Evolutionary conservation across 2,797 vertebrate species (phyloP), one percentile per base, ranked within the genome.

Genomic region (Emydoidea blandingii): DNA sequence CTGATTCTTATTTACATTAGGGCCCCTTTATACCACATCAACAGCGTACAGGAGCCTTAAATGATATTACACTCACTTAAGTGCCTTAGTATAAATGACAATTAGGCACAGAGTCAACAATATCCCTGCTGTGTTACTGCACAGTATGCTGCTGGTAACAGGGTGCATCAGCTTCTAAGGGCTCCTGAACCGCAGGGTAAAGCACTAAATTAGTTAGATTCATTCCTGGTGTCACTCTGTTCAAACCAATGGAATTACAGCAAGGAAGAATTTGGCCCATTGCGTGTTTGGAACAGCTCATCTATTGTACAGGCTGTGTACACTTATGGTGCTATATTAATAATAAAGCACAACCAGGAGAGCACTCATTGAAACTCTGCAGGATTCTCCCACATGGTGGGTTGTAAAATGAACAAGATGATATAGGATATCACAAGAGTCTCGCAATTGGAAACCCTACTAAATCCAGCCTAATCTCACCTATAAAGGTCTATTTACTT

Each of bases 321-420:
- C 10, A 41, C 3, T 27, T 54, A 68, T 11, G 1, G 0, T 0
- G 34, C 52, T 92, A 5, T 41, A 83, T 57, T 76, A 83, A 81
- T n/a, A 85, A 83, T 10, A 92, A 93, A 89, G 23, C 41, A 47
- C 72, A 27, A 47, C 25, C 72, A 44, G 19, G 41, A 94, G 90
- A 93, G 86, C 59, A 87, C 4, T 1, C 85, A 74, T 59, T 79
- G 47, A 74, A 93, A 85, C 88, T 93, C 83, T 88, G 80, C 84
- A 86, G 81, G 79, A 88, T 47, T 81, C 59, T 91, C 91, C 85
- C 81, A 74, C 91, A 68, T 79, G 91, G 29, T 90, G 49, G 34
- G 68, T 37, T 94, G 18, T 31, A 92, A 96, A 95, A 79, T 65
- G 94, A 95, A 91, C 74, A 89, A 21, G 80, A 79, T 79, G 79